A percentile compares a stretch with the other conserved stretches of the same genome.
These are phyloP conservation scores for Syrmaticus mikado DNA, from an alignment of 2,113 vertebrate genomes.

Conservation along the genomic window DNA sequence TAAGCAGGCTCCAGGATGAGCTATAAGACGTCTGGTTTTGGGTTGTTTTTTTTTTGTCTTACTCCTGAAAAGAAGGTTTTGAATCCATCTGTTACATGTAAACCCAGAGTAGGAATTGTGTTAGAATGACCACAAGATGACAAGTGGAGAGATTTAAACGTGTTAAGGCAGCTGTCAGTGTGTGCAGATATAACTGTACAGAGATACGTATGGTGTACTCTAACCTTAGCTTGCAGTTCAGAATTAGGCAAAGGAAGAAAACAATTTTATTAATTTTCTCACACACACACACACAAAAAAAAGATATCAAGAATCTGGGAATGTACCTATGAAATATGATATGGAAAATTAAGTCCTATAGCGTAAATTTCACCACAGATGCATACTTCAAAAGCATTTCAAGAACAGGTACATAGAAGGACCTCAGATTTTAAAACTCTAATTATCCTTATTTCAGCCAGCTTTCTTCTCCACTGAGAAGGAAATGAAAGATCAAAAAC, in stretches of 20 bases:
- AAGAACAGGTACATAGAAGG: not conserved
- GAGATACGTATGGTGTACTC: too few relatives aligned
- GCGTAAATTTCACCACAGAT: not conserved
- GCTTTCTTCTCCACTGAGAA: not conserved
- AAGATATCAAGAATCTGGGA: not conserved
- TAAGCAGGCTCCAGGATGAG: not conserved
- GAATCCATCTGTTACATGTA: not conserved
- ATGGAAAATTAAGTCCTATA: not conserved
- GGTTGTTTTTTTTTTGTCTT: not conserved
- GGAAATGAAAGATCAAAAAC: not conserved
- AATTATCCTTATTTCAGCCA: not conserved
- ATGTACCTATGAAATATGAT: not conserved
- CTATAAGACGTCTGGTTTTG: fast-evolving
- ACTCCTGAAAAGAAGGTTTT: not conserved
- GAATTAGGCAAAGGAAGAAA: not conserved
- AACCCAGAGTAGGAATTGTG: not conserved
- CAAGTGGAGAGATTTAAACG: not conserved
- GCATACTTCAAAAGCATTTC: not conserved
- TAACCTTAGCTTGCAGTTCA: not conserved
- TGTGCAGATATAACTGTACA: not conserved
- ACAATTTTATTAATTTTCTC: not conserved
- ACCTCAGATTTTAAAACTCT: not conserved
- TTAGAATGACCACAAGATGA: not conserved
- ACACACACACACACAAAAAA: too few relatives aligned
- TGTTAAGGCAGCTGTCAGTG: not conserved